Evolutionary conservation across 2,888 invertebrate species (phyloP).

Genomic region (Eugnorisma glareosa): DNA sequence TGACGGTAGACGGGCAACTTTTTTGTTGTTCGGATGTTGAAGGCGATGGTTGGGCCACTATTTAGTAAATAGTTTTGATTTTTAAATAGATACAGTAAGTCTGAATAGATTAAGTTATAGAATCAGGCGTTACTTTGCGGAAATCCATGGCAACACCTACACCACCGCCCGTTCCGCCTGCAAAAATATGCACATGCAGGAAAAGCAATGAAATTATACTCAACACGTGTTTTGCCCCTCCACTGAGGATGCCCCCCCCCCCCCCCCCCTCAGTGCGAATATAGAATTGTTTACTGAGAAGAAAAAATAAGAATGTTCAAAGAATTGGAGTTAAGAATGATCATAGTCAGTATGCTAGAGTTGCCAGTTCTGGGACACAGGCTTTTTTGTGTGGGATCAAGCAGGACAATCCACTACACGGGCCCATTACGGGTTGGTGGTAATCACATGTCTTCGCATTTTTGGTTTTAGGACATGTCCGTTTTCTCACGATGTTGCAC

Average conservation of each 20-base stretch:
- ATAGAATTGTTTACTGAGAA: too few species aligned
- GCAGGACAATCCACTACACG: neutral
- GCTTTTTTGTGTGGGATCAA: neutral
- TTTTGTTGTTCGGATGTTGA: conserved; percentile 27
- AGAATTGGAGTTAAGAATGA: neutral
- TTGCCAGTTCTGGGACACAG: neutral
- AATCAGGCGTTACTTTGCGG: too few species aligned
- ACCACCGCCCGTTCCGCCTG: too few species aligned
- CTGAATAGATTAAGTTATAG: too few species aligned
- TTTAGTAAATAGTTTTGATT: neutral
- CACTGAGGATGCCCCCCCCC: too few species aligned
- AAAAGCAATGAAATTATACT: too few species aligned
- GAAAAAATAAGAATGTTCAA: too few species aligned
- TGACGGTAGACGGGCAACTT: conserved; percentile 41
- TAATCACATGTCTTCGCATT: neutral
- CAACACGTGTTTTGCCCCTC: too few species aligned
- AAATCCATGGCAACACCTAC: too few species aligned
- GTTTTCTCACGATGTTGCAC: neutral
- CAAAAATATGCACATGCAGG: too few species aligned
- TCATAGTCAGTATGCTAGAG: neutral
- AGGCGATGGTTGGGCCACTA: neutral
- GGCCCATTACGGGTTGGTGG: neutral
- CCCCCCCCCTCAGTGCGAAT: too few species aligned
- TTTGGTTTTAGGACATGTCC: neutral
- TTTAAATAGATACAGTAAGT: neutral